Base-by-base conservation (phyloP, 2,888 invertebrate genomes). In the Emmelina monodactyla region DNA sequence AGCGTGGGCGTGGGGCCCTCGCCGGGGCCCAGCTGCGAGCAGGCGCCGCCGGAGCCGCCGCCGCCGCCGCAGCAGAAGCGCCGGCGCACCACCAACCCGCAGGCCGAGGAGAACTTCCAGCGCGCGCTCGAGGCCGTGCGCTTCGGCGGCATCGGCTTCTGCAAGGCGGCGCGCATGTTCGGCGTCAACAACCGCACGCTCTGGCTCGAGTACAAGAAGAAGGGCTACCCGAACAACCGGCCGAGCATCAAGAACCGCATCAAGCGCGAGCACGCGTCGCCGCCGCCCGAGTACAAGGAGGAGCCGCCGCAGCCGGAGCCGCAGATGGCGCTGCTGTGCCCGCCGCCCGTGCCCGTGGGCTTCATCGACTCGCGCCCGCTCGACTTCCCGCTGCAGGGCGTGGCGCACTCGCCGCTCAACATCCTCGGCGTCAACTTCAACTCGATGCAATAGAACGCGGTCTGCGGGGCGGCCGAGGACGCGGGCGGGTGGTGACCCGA, bases 121-220 rank as follows among this genome's bases (percentile, higher is more conserved):
- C 80, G 88, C 22, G 92, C 92, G 0, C 68, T 92, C 33, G 91
- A 92, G 55, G 92, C 91, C 0, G 92, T 92, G 1, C 83, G 91
- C 41, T 88, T 86, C 53, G 92, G 92, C 14, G 90, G 91, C 25
- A 90, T 92, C 47, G 92, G 92, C 2, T 92, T 92, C 66, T 92
- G 92, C 65, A 91, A 91, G 55, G 92, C 92, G 6, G 92, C 92
- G 0, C 81, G 90, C 34, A 84, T 91, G 71, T 92, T 89, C 62
- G 92, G 92, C 16, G 91, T 92, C 11, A 92, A 92, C 66, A 92
- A 92, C 67, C 82, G 92, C 37, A 92, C 92, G 1, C 73, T 92
- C 2, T 92, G 92, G 92, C 72, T 92, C 25, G 92, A 92, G 57
- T 92, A 91, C 59, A 91, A 90, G 55, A 91, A 90, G 62, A 85